A percentile compares a stretch with the other conserved stretches of the same genome.
These are phyloP conservation scores for Ormia ochracea DNA, from an alignment of 2,888 invertebrate genomes.

Conservation along the genomic window DNA sequence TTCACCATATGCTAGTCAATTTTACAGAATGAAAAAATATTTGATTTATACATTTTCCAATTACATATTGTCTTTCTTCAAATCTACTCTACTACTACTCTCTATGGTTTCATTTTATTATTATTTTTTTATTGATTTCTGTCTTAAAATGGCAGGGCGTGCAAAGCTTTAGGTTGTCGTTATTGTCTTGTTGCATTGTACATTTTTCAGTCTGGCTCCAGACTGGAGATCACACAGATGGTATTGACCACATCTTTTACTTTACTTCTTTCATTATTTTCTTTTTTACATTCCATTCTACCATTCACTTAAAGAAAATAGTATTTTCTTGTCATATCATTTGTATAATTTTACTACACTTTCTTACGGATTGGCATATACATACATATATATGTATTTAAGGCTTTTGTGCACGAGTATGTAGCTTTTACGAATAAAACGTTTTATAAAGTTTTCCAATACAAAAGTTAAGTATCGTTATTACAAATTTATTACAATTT, in stretches of 20 bases:
- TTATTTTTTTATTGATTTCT: conserved; percentile 32
- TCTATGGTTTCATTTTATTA: conserved; percentile 12
- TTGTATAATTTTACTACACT: conserved; percentile 17
- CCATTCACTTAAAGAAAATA: conserved; percentile 32
- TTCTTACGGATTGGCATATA: neutral
- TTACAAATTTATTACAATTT: too few relatives aligned
- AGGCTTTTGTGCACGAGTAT: neutral
- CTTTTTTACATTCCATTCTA: neutral
- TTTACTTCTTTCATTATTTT: neutral
- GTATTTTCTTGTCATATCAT: conserved; percentile 49
- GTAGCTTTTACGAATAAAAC: too few relatives aligned
- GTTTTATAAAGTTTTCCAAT: too few relatives aligned
- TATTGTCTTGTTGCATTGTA: conserved; percentile 1
- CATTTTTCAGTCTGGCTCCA: conserved; percentile 27
- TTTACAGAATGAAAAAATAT: conserved; percentile 3
- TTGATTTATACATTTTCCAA: conserved; percentile 41
- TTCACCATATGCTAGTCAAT: conserved; percentile 39
- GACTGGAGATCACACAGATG: conserved; percentile 1
- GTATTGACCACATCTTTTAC: conserved; percentile 21
- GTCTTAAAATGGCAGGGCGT: conserved; percentile 22
- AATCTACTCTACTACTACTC: conserved; percentile 6
- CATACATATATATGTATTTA: neutral
- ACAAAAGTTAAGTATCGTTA: too few relatives aligned
- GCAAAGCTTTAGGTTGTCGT: conserved; percentile 3
- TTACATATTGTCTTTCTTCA: conserved; percentile 14